Percentiles rank a stretch among this genome's conserved stretches.
These are phyloP conservation scores for Solea solea DNA, from an alignment of 2,113 vertebrate genomes.

Conservation along the genomic window DNA sequence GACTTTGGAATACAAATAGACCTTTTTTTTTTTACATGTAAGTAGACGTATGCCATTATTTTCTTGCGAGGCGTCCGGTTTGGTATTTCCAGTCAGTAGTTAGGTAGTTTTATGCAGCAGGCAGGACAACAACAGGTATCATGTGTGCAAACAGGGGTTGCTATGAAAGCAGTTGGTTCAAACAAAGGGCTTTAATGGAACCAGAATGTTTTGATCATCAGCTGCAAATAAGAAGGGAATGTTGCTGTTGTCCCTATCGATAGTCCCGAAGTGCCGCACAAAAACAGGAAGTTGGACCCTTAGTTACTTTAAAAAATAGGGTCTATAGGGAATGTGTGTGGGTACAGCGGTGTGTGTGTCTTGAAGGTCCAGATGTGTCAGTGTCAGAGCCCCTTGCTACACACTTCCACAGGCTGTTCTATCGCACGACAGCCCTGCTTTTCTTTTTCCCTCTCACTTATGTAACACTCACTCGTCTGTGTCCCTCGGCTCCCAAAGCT, in stretches of 20 bases:
- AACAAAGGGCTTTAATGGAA: too few species aligned
- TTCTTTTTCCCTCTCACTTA: constrained; percentile 46
- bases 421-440: constrained; percentile 14
- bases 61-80: too few species aligned
- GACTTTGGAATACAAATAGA: background rate
- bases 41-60: too few species aligned
- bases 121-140: background rate
- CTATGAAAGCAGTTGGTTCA: too few species aligned
- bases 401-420: background rate
- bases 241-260: too few species aligned
- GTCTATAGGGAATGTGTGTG: background rate
- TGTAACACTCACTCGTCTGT: constrained; percentile 54
- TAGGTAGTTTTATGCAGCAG: too few species aligned
- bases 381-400: constrained; percentile 29
- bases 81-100: too few species aligned
- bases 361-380: constrained; percentile 34
- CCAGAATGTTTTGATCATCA: too few species aligned
- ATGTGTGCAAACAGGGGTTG: constrained; percentile 6
- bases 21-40: background rate
- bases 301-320: too few species aligned
- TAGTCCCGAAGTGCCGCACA: too few species aligned
- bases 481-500: constrained; percentile 33
- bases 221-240: too few species aligned
- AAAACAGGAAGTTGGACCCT: too few species aligned
- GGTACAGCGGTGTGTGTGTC: background rate